Evolutionary conservation across 1,140 invertebrate species (phyloP).

Genomic region (Antheraea mylitta): DNA sequence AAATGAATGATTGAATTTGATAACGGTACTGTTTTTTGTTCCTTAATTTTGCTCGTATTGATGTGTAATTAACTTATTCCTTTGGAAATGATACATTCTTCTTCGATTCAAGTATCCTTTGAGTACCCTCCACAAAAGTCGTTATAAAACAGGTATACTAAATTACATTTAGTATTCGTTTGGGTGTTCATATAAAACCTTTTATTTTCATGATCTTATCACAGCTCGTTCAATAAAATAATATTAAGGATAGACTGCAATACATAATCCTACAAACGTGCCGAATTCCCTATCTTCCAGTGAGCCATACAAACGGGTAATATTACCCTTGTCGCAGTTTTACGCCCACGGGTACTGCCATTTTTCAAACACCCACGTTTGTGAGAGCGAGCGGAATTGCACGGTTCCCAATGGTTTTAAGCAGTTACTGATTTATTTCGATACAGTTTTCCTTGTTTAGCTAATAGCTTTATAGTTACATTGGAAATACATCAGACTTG

Average conservation of each 20-base stretch:
- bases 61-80: too few species aligned
- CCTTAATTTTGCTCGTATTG: too few species aligned
- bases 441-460: neutral
- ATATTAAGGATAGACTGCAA: neutral
- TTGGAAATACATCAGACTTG: neutral
- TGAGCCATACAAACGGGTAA: neutral
- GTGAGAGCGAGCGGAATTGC: neutral
- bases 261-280: neutral
- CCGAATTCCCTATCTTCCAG: neutral
- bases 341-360: neutral
- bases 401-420: neutral
- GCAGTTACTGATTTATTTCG: neutral
- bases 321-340: neutral
- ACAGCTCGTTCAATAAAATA: neutral
- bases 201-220: neutral
- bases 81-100: too few species aligned
- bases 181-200: neutral
- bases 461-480: neutral
- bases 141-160: too few species aligned
- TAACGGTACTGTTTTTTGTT: too few species aligned
- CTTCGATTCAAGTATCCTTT: too few species aligned
- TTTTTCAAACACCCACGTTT: neutral
- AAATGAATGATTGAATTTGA: too few species aligned
- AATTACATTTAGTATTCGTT: too few species aligned
- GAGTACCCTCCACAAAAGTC: too few species aligned